Base-by-base conservation (phyloP, 2,888 invertebrate species). In the Caenorhabditis parvicauda region DNA sequence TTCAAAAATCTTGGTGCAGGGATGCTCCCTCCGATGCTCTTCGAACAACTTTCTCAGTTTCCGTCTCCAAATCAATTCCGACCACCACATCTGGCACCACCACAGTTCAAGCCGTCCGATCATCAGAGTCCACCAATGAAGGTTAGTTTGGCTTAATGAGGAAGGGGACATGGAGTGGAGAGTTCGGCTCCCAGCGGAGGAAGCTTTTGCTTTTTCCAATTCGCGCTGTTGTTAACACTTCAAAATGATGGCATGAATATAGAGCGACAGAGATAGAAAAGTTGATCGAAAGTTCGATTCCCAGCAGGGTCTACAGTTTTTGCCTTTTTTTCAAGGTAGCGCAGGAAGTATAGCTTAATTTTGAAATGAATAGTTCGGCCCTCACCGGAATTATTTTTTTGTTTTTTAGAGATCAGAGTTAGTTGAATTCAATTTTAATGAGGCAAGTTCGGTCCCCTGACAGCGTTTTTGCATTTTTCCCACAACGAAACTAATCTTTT, bases 111-210 rank as follows among this genome's bases (percentile, higher is more conserved):
- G 35, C 32, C 51, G 22, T 57, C 64, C 17, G 69, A 69, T 44
- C 76, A 78, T 59, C 74, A 74, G 47, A 72, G 72, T 27, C 78
- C 75, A 7, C 78, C 77, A 17, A 77, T 77, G 77, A 77, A 77
- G 72, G 77, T 76, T 7, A 17, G 5, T 27, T 39, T 4, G 22
- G 24, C n/a, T 28, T 27, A 17, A 5, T 5, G 4, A 7, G 7
- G 9, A 32, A 32, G 7, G 12, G 12, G 7, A 32, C 27, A 3
- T 35, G 19, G 24, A 24, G 38, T 14, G n/a, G n/a, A 17, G n/a
- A 17, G 38, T 25, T 2, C 19, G 28, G 25, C 25, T 5, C 28
- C 48, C 25, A 12, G 2, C 22, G 24, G 39, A 35, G 7, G 35
- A 24, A 49, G 22, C 29, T 43, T 51, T 50, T 14, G 22, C n/a